A percentile compares a stretch with the other conserved stretches of the same genome.
Evolutionary conservation across 2,113 vertebrate genomes (phyloP).

Genomic region (Cryptomyrus ogoouensis): DNA sequence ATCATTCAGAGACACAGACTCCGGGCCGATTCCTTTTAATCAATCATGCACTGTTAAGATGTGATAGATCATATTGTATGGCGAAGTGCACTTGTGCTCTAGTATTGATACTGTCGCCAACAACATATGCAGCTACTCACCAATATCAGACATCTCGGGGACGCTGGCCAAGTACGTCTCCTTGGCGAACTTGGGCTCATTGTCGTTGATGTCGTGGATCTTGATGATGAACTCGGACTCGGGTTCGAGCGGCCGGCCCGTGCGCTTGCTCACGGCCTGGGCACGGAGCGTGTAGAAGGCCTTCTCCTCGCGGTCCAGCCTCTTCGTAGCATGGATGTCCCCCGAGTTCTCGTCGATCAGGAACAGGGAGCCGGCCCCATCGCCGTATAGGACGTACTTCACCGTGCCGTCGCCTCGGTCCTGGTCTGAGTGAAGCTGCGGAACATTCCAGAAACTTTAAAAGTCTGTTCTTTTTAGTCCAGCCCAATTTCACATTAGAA

Average conservation of each 20-base stretch:
- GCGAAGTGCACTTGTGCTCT: neutral
- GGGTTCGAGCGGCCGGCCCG: conserved; percentile 83
- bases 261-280: conserved; percentile 81
- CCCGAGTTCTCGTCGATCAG: conserved; percentile 94
- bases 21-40: neutral
- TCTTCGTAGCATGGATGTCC: conserved; percentile 91
- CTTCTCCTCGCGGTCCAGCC: conserved; percentile 91
- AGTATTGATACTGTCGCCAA: neutral
- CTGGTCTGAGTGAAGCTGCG: conserved; percentile 88
- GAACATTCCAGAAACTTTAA: conserved; percentile 26
- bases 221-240: conserved; percentile 95
- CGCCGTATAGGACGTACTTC: conserved; percentile 87
- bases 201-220: conserved; percentile 97
- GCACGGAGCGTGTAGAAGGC: conserved; percentile 83
- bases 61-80: neutral
- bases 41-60: neutral
- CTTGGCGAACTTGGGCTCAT: conserved; percentile 87
- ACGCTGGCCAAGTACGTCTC: conserved; percentile 78
- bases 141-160: conserved; percentile 88
- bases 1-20: neutral
- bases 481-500: neutral
- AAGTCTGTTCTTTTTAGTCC: fast-evolving
- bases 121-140: conserved; percentile 56
- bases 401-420: conserved; percentile 85
- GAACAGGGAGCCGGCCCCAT: conserved; percentile 89